phyloP scores from a whole-genome alignment of 2,888 invertebrate genomes.

The Liopterus haemorrhoidalis region DNA sequence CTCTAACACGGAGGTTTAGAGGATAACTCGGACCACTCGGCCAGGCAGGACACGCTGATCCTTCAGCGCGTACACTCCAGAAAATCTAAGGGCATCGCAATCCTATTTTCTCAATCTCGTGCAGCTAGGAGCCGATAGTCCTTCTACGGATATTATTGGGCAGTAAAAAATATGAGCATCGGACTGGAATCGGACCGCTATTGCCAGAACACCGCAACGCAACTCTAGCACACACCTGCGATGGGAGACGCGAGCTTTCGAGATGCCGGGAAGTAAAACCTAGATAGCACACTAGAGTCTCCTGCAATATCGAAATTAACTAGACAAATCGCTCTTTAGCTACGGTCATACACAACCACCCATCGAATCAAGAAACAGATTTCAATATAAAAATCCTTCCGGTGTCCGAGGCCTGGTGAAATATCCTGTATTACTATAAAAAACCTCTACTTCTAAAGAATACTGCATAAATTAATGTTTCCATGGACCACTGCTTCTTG shows the following conservation, averaged over 20 bases:
- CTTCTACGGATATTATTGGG: constrained; percentile 50
- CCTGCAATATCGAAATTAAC: constrained; percentile 67
- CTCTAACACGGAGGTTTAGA: constrained; percentile 59
- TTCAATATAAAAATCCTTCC: constrained; percentile 65
- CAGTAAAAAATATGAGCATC: constrained; percentile 33
- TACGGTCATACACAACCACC: too few relatives aligned
- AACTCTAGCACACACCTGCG: constrained; percentile 14
- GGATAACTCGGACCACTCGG: constrained; percentile 58
- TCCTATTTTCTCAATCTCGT: constrained; percentile 56
- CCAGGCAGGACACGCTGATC: constrained; percentile 53
- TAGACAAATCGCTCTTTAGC: constrained; percentile 64
- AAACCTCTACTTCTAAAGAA: too few relatives aligned
- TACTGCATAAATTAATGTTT: too few relatives aligned
- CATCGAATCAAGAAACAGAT: too few relatives aligned
- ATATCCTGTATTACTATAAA: too few relatives aligned
- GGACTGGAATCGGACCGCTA: constrained; percentile 28
- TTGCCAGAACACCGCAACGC: constrained; percentile 14
- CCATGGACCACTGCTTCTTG: too few relatives aligned
- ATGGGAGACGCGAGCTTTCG: constrained; percentile 23
- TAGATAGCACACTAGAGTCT: constrained; percentile 56
- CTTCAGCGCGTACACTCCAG: constrained; percentile 56
- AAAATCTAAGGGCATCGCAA: constrained; percentile 60
- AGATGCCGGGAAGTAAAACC: constrained; percentile 36
- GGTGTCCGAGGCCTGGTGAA: constrained; percentile 65
- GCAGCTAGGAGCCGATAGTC: constrained; percentile 54